Evolutionary conservation across 1,140 invertebrate genomes (phyloP).

Genomic region (Procambarus virginalis): DNA sequence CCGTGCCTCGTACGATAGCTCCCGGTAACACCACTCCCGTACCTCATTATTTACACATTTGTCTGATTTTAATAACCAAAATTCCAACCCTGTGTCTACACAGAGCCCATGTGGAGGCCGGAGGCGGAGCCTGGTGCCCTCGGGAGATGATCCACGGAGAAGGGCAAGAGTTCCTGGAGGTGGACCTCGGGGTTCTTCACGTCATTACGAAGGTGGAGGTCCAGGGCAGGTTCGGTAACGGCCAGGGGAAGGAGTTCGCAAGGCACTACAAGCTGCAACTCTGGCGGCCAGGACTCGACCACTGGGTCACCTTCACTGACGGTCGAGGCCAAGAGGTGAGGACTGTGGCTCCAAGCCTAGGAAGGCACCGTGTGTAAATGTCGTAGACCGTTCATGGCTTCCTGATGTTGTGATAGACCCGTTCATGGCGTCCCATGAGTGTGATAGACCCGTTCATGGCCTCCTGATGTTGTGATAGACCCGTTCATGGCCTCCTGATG

Average conservation of each 20-base stretch:
- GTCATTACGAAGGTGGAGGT: slow-evolving; percentile 29
- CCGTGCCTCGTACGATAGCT: background rate
- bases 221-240: slow-evolving; percentile 31
- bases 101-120: slow-evolving; percentile 3
- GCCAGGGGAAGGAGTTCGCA: slow-evolving; percentile 23
- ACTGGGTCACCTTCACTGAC: slow-evolving; percentile 22
- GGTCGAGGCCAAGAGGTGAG: slow-evolving; percentile 20
- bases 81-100: background rate
- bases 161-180: slow-evolving; percentile 27
- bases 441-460: no score
- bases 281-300: slow-evolving; percentile 5
- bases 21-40: no score
- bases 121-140: slow-evolving; percentile 26
- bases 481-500: no score
- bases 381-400: no score
- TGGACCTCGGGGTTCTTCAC: slow-evolving; percentile 13
- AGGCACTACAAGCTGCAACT: slow-evolving; percentile 15
- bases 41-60: background rate
- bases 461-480: no score
- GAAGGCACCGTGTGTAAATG: no score
- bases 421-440: no score
- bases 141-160: slow-evolving; percentile 1
- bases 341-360: no score
- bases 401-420: no score
- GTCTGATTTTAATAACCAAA: background rate